Percentiles rank a stretch among this genome's conserved stretches.
These are phyloP conservation scores for Elachura formosa DNA, from an alignment of 2,113 vertebrate species.

Conservation along the genomic window DNA sequence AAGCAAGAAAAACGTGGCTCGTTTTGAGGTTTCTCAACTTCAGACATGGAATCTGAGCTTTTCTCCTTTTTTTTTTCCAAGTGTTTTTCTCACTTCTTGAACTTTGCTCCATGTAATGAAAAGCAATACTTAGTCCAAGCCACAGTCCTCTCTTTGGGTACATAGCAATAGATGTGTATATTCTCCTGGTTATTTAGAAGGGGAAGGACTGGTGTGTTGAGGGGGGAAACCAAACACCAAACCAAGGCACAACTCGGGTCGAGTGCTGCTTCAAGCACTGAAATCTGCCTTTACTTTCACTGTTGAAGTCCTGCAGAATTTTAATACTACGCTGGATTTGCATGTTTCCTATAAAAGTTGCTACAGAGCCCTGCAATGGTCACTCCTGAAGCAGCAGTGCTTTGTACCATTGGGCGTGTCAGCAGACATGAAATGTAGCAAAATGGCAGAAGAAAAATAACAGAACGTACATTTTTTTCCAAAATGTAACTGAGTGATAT, in stretches of 20 bases:
- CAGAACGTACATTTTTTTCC: background rate
- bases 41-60: conserved; percentile 65
- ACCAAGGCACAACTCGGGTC: background rate
- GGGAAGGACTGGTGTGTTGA: conserved; percentile 1
- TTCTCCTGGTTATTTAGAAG: conserved; percentile 26
- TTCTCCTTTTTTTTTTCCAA: conserved; percentile 36
- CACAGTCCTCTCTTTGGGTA: conserved; percentile 70
- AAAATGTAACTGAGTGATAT: background rate
- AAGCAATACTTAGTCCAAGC: conserved; percentile 75
- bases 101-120: conserved; percentile 63
- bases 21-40: conserved; percentile 70
- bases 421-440: conserved; percentile 63
- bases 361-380: conserved; percentile 37
- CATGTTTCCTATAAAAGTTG: conserved; percentile 23
- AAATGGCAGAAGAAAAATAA: background rate
- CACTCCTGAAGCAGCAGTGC: background rate
- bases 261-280: conserved; percentile 2
- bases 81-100: conserved; percentile 45
- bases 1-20: conserved; percentile 71
- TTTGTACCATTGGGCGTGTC: conserved; percentile 39
- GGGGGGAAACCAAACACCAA: background rate
- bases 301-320: background rate
- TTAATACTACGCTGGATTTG: background rate
- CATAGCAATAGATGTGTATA: conserved; percentile 73
- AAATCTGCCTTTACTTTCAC: background rate